Evolutionary conservation across 2,888 invertebrate genomes (phyloP).

Genomic region (Cephus spinipes): DNA sequence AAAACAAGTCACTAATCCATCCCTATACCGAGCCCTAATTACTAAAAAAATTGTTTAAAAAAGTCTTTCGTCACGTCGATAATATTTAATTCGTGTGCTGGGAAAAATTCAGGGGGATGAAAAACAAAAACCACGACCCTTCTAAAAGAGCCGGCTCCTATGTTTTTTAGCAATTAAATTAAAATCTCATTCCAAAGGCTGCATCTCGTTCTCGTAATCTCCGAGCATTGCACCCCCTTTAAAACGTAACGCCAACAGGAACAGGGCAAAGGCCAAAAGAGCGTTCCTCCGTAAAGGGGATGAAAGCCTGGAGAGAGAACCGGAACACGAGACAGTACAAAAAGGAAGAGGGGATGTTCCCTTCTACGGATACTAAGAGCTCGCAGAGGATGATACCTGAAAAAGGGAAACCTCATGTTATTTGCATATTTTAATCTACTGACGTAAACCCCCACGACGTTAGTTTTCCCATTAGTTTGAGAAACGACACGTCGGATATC

Average conservation of each 20-base stretch:
- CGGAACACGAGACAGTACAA: neutral
- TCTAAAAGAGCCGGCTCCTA: neutral
- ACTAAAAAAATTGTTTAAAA: neutral
- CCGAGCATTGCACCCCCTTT: neutral
- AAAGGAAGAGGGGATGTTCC: neutral
- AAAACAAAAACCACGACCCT: neutral
- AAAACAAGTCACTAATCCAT: neutral
- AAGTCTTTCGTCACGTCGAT: neutral
- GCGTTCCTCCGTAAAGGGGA: neutral
- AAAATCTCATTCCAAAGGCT: neutral
- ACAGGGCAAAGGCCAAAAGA: neutral
- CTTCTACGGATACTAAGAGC: neutral
- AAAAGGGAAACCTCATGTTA: conserved; percentile 32
- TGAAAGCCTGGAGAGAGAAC: neutral
- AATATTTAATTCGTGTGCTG: neutral
- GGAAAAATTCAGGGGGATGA: neutral
- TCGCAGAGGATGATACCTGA: neutral
- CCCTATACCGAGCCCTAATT: neutral
- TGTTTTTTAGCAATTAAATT: neutral
- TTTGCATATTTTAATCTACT: conserved; percentile 64
- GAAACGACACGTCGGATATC: neutral
- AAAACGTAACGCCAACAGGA: neutral
- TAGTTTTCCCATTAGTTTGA: conserved; percentile 47
- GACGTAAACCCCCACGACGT: conserved; percentile 45
- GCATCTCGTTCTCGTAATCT: neutral